These are phyloP conservation scores for Metalampra italica DNA, from an alignment of 2,888 invertebrate species.

Conservation along the genomic window DNA sequence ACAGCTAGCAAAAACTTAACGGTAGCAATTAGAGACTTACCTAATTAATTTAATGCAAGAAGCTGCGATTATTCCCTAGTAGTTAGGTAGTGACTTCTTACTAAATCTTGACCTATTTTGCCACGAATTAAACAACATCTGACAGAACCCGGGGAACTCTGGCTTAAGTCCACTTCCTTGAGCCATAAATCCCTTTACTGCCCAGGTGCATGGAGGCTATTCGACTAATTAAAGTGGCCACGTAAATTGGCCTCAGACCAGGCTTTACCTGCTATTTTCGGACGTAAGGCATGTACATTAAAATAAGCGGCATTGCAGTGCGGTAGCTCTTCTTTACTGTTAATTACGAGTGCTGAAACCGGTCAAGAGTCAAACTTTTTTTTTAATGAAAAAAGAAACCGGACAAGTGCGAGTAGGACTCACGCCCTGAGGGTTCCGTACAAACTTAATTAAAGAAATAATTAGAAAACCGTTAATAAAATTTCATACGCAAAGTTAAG, in stretches of 20 bases:
- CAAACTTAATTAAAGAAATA: too few relatives aligned
- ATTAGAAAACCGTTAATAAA: too few relatives aligned
- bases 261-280: slow-evolving; percentile 48
- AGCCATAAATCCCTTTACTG: slow-evolving; percentile 48
- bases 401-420: too few relatives aligned
- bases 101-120: not conserved
- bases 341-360: slow-evolving; percentile 1
- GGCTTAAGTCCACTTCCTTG: slow-evolving; percentile 25
- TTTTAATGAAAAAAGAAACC: too few relatives aligned
- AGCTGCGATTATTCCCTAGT: too few relatives aligned
- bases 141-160: not conserved
- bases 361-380: too few relatives aligned
- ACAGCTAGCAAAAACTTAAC: not conserved
- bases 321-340: slow-evolving; percentile 7
- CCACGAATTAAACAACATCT: not conserved
- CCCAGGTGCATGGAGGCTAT: slow-evolving; percentile 59
- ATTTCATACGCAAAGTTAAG: too few relatives aligned
- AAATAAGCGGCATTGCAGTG: slow-evolving; percentile 40
- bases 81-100: too few relatives aligned
- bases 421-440: too few relatives aligned
- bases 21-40: too few relatives aligned
- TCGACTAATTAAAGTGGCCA: slow-evolving; percentile 59
- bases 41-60: too few relatives aligned
- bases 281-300: slow-evolving; percentile 24
- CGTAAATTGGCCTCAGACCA: slow-evolving; percentile 44